Evolutionary conservation across 2,888 invertebrate species (phyloP).

Genomic region (Dryococelus australis): DNA sequence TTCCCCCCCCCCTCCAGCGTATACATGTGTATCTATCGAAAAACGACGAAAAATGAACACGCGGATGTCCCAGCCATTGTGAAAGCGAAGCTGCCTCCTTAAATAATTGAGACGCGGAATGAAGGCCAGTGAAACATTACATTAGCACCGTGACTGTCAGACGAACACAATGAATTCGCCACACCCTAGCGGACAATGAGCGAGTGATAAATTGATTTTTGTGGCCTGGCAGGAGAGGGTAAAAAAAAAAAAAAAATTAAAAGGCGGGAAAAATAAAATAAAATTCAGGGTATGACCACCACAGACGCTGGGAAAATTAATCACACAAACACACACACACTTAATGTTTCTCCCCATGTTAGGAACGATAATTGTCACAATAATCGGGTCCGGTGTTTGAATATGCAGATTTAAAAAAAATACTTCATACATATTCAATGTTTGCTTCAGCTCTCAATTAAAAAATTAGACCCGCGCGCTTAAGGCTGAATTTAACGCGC

Average conservation of each 20-base stretch:
- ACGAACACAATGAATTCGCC: neutral
- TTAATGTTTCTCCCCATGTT: neutral
- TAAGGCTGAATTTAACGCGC: neutral
- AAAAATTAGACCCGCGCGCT: neutral
- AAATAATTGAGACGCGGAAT: neutral
- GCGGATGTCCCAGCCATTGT: no score
- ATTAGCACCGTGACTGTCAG: neutral
- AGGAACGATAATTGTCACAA: neutral
- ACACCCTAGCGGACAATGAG: neutral
- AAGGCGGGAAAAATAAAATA: neutral
- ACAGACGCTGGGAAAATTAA: neutral
- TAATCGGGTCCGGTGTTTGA: neutral
- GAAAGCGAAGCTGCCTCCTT: no score
- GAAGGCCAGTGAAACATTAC: neutral
- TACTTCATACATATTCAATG: neutral
- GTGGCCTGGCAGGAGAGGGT: neutral
- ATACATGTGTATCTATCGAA: no score
- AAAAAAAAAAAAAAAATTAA: neutral
- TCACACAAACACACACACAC: neutral
- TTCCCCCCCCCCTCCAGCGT: no score
- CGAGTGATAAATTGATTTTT: neutral
- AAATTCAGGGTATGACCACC: neutral
- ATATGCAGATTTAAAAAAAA: neutral
- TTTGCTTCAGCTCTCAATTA: neutral
- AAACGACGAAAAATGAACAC: no score